phyloP scores from a whole-genome alignment of 2,888 invertebrate species.

The Caenorhabditis drosophilae region DNA sequence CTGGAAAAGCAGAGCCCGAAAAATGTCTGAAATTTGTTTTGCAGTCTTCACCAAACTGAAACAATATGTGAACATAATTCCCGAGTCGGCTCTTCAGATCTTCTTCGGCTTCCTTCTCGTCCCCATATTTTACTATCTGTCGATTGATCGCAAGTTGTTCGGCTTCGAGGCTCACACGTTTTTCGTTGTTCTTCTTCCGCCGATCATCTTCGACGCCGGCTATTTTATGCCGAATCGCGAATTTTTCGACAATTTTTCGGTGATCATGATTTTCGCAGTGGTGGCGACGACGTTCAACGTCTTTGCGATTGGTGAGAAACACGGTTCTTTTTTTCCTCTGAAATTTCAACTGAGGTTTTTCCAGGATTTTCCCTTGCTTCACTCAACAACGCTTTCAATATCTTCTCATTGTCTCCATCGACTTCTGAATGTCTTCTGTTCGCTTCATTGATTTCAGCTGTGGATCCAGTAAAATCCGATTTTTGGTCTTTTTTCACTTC shows the following conservation, averaged over 20 bases:
- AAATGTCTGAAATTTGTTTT: too few species aligned
- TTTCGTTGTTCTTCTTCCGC: slow-evolving; percentile 96
- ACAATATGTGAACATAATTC: slow-evolving; percentile 3
- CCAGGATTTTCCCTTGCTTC: slow-evolving; percentile 14
- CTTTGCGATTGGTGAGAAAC: slow-evolving; percentile 73
- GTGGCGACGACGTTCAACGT: slow-evolving; percentile 95
- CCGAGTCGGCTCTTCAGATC: slow-evolving; percentile 19
- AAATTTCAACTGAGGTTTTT: too few species aligned
- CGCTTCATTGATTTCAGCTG: slow-evolving; percentile 41
- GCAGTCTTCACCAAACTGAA: slow-evolving; percentile 15
- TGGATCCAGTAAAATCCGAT: too few species aligned
- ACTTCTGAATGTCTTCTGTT: slow-evolving; percentile 33
- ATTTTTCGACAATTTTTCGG: slow-evolving; percentile 95
- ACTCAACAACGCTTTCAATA: slow-evolving; percentile 7
- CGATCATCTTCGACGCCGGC: slow-evolving; percentile 96
- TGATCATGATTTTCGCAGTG: slow-evolving; percentile 86
- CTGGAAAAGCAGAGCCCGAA: background rate
- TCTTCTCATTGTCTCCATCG: slow-evolving; percentile 12
- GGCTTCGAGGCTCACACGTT: slow-evolving; percentile 77
- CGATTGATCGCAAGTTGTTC: slow-evolving; percentile 6
- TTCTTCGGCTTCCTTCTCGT: slow-evolving; percentile 9
- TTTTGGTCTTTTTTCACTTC: too few species aligned
- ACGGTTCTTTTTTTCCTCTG: too few species aligned
- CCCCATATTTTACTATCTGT: background rate
- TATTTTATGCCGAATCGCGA: slow-evolving; percentile 97